Base-by-base conservation (phyloP, 2,888 invertebrate species). In the Meteorus colon region DNA sequence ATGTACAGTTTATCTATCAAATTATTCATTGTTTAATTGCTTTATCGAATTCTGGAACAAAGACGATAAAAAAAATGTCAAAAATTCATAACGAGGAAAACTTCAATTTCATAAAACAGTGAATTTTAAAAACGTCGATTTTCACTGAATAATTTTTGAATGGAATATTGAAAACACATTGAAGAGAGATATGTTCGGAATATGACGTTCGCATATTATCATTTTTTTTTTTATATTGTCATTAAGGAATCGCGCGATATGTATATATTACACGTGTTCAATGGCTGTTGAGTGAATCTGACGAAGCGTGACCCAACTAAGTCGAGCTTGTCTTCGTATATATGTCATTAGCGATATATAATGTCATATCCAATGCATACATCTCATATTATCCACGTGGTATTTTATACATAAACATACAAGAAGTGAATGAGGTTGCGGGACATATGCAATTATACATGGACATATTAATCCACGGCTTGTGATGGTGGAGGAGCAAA, bases 221-320 rank as follows among this genome's bases (percentile, higher is more conserved):
- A 24, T 60, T n/a, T 16, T 55, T n/a, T 2, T 2, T 8, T 55
- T n/a, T 10, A 55, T 19, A 55, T 19, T n/a, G n/a, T 6, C 55
- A 55, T 55, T 19, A 55, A 19, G 19, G 14, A 55, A 24, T 19
- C 6, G n/a, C 19, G 10, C 55, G 55, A 31, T 4, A 29, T 62
- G 62, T 62, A 29, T 27, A 16, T 62, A 16, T 5, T 4, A 10
- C 59, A 74, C 75, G 77, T 78, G 77, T 73, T 77, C 67, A 69
- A 78, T 71, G 63, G 63, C 65, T 74, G 77, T 74, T 74, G 65
- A 73, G 75, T 34, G 72, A 69, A 78, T 78, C 78, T 76, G 74
- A 66, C 65, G 34, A 77, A 19, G 66, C 77, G 78, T 78, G 80
- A 78, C 78, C 72, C 51, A 63, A 74, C 69, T 60, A 67, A 63